These are phyloP conservation scores for Cinclus cinclus DNA, from an alignment of 2,113 vertebrate species.

Conservation along the genomic window DNA sequence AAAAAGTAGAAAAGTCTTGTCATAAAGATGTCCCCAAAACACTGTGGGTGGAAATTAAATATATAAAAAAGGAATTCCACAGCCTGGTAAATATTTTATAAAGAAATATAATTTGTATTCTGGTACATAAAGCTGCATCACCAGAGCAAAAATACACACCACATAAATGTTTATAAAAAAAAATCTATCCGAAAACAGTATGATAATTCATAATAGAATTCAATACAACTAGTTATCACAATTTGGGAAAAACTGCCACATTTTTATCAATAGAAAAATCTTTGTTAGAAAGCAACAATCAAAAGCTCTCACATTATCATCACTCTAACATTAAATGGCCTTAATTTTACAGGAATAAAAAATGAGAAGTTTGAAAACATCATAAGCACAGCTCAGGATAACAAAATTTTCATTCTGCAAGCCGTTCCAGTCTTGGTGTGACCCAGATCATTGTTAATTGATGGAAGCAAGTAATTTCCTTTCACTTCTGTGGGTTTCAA, in stretches of 20 bases:
- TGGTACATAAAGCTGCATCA: not conserved
- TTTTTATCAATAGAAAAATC: not conserved
- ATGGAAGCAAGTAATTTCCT: not conserved
- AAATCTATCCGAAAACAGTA: not conserved
- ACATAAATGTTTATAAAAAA: not conserved
- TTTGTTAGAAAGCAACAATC: not conserved
- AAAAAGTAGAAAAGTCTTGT: not conserved
- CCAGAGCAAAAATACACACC: not conserved
- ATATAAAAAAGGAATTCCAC: not conserved
- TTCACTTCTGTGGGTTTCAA: not conserved
- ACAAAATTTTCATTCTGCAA: not conserved
- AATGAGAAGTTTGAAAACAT: not conserved
- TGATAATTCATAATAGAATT: conserved; percentile 4
- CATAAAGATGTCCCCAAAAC: not conserved
- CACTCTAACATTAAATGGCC: not conserved
- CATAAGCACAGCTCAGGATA: not conserved
- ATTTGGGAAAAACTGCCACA: not conserved
- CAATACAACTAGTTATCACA: not conserved
- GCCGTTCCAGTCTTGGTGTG: not conserved
- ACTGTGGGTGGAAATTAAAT: not conserved
- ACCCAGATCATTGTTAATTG: fast-evolving
- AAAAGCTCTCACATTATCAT: not conserved
- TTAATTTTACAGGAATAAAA: not conserved
- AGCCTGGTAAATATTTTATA: conserved; percentile 50
- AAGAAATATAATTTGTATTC: conserved; percentile 33